A percentile compares a stretch with the other conserved stretches of the same genome.
These are phyloP conservation scores for Trematomus bernacchii DNA, from an alignment of 2,797 vertebrate genomes.

Conservation along the genomic window DNA sequence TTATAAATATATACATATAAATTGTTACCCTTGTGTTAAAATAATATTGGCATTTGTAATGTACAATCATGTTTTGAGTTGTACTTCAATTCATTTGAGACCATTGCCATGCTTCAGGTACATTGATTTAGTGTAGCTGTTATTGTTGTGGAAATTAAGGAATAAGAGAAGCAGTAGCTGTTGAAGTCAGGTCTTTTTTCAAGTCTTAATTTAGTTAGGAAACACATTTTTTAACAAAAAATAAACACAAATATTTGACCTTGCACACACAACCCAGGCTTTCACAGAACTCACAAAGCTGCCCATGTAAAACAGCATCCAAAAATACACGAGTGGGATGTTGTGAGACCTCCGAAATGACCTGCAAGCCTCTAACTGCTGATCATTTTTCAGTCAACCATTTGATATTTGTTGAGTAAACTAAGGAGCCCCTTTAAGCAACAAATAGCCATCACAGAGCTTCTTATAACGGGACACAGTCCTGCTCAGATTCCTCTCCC, in stretches of 20 bases:
- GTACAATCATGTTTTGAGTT: not conserved
- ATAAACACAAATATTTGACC: constrained; percentile 52
- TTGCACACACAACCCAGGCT: constrained; percentile 22
- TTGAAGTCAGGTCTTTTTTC: not conserved
- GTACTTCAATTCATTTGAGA: not conserved
- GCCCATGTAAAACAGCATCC: constrained; percentile 40
- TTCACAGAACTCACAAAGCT: constrained; percentile 44
- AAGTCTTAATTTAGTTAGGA: constrained; percentile 20
- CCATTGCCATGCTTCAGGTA: not conserved
- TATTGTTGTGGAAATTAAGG: constrained; percentile 3
- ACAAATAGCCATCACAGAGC: constrained; percentile 53
- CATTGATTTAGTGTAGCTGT: constrained; percentile 2
- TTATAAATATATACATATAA: constrained; percentile 12
- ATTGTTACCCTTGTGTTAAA: constrained; percentile 37
- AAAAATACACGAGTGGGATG: constrained; percentile 50
- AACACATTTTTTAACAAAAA: constrained; percentile 22
- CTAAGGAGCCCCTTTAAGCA: constrained; percentile 50
- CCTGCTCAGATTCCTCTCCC: constrained; percentile 55
- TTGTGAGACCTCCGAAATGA: constrained; percentile 34
- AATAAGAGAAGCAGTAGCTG: constrained; percentile 8
- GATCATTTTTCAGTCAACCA: constrained; percentile 62
- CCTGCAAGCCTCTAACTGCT: constrained; percentile 46
- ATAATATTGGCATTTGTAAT: constrained; percentile 14
- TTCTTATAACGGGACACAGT: constrained; percentile 50
- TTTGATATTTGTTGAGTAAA: constrained; percentile 72